These are phyloP conservation scores for Sthenelais limicola DNA, from an alignment of 2,888 invertebrate species.

Conservation along the genomic window DNA sequence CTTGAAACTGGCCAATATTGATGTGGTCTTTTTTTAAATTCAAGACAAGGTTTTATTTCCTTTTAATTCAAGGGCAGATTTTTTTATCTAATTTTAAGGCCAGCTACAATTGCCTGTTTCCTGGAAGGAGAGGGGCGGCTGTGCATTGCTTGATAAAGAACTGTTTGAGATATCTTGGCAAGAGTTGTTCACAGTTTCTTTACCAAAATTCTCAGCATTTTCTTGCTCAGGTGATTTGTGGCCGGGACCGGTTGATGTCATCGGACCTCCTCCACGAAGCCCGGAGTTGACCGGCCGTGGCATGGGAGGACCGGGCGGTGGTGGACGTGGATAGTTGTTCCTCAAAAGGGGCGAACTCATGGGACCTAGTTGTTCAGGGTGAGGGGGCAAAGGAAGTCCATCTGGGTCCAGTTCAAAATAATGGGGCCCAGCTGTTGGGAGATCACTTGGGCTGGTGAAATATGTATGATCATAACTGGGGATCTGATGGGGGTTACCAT, in stretches of 20 bases:
- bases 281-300: background rate
- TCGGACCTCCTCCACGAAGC: background rate
- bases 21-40: no score
- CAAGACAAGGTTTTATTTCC: no score
- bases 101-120: constrained; percentile 40
- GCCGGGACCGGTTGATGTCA: constrained; percentile 15
- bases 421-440: constrained; percentile 26
- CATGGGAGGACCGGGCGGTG: background rate
- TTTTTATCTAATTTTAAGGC: no score
- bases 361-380: background rate
- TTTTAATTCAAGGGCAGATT: no score
- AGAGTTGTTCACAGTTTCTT: constrained; percentile 44
- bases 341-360: constrained; percentile 2
- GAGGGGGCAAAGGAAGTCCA: background rate
- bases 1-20: no score
- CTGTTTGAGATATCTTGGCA: constrained; percentile 47
- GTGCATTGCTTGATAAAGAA: constrained; percentile 10
- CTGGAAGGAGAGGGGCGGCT: background rate
- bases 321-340: background rate
- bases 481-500: background rate
- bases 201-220: constrained; percentile 47
- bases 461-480: constrained; percentile 34
- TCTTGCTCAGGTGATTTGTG: constrained; percentile 49
- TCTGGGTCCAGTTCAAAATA: constrained; percentile 44
- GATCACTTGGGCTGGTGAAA: constrained; percentile 9